Base-by-base conservation (phyloP, 30 jellyfish, hydroid and myxozoan species). In the Catostylus mosaicus region DNA sequence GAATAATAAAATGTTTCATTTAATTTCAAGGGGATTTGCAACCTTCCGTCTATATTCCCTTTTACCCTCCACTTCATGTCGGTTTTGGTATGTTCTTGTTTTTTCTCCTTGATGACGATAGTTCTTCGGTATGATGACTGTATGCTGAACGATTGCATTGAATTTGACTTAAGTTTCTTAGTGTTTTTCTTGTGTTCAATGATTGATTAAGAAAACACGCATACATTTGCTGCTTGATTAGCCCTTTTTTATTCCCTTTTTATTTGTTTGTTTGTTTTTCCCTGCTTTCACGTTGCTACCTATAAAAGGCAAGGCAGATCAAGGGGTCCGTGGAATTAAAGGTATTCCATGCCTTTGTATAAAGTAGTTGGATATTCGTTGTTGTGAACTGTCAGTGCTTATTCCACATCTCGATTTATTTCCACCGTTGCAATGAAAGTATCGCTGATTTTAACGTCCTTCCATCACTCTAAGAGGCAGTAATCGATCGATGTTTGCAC, bases 271-370 rank as follows among this genome's bases (percentile, higher is more conserved):
- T 51, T 33, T 24, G 66, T 26, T 33, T 38, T 68, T 68, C 35
- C 80, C 37, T 47, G 80, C 22, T 19, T 69, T 37, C 82, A 16
- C 30, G 82, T 37, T 24, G 82, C 63, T 40, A 6, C 23, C 20
- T 31, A 75, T 75, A 75, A 75, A 75, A 56, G 86, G 86, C 52
- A 56, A 56, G 86, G 76, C 76, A 75, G 77, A 75, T 75, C 63
- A 40, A 23, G 75, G 86, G 65, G 20, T 59, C 47, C 62, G 67
- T 18, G 67, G 82, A 79, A 79, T 62, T 37, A 79, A 4, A 40
- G 30, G 90, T 78, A 79, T 79, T 62, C 82, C 76, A 18, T 67
- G 48, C 69, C 70, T 82, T 82, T 82, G 77, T 75, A 32, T 20
- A 51, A 33, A 52, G 29, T 75, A 32, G 86, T 67, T 62, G 86